A percentile compares a stretch with the other conserved stretches of the same genome.
phyloP scores from a whole-genome alignment of 2,888 invertebrate genomes.

The Phymatocera aterrima region DNA sequence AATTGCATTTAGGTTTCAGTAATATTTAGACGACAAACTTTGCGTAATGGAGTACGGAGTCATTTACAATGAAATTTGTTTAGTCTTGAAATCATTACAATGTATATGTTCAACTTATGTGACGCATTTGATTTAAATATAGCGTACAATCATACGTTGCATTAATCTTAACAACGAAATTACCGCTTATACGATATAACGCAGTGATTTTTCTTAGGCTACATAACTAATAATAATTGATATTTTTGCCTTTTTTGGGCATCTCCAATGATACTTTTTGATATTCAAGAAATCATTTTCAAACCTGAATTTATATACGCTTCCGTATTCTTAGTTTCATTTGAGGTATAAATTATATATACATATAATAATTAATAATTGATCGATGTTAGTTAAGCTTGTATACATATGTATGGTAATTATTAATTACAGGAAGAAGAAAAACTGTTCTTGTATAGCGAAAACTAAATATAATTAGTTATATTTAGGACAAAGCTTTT shows the following conservation, averaged over 20 bases:
- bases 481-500: conserved; percentile 37
- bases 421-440: not conserved
- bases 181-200: not conserved
- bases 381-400: not conserved
- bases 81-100: not conserved
- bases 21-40: not conserved
- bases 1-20: conserved; percentile 7
- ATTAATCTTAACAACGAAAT: not conserved
- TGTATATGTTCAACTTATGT: not conserved
- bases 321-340: conserved; percentile 7
- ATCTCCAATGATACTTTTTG: conserved; percentile 1
- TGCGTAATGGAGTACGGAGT: conserved; percentile 1
- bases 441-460: not conserved
- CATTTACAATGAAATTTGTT: conserved; percentile 5
- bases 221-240: too few relatives aligned
- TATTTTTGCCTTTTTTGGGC: conserved; percentile 40
- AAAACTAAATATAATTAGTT: not conserved
- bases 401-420: not conserved
- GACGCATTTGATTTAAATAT: not conserved
- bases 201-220: conserved; percentile 19
- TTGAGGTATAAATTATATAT: too few relatives aligned
- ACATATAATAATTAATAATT: conserved; percentile 11
- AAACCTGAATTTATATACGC: not conserved
- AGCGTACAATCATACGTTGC: not conserved
- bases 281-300: conserved; percentile 9